Percentiles rank a stretch among this genome's conserved stretches.
These are phyloP conservation scores for Shargacucullia verbasci DNA, from an alignment of 2,888 invertebrate genomes.

Conservation along the genomic window DNA sequence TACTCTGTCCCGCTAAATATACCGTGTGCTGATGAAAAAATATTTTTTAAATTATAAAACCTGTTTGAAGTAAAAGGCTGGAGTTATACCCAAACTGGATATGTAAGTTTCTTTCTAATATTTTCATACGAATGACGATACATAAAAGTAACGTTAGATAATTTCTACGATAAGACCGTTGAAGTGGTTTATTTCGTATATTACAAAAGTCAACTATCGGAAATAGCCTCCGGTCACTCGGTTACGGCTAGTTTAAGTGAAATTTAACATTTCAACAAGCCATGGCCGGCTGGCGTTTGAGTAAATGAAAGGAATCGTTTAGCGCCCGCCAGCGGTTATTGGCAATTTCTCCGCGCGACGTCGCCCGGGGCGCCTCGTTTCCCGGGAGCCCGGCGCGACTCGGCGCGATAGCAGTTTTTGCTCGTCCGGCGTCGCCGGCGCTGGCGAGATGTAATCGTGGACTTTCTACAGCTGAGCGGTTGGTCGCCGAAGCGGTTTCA, in stretches of 20 bases:
- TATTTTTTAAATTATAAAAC: slow-evolving; percentile 22
- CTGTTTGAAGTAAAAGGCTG: slow-evolving; percentile 61
- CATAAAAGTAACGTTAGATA: slow-evolving; percentile 64
- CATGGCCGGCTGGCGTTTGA: slow-evolving; percentile 60
- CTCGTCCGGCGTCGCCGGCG: slow-evolving; percentile 77
- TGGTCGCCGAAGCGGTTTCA: slow-evolving; percentile 82
- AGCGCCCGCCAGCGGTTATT: slow-evolving; percentile 71
- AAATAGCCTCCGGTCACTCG: slow-evolving; percentile 65
- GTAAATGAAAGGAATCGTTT: slow-evolving; percentile 78
- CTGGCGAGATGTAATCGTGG: slow-evolving; percentile 84
- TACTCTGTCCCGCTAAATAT: slow-evolving; percentile 16
- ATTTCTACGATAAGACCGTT: slow-evolving; percentile 61
- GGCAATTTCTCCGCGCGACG: slow-evolving; percentile 75
- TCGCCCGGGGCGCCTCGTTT: slow-evolving; percentile 80
- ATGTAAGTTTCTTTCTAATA: slow-evolving; percentile 64
- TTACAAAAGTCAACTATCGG: slow-evolving; percentile 62
- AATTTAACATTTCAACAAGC: slow-evolving; percentile 69
- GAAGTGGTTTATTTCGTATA: slow-evolving; percentile 63
- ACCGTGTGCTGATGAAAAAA: slow-evolving; percentile 14
- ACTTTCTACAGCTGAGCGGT: slow-evolving; percentile 87
- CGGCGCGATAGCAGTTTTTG: slow-evolving; percentile 83
- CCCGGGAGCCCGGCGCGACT: slow-evolving; percentile 77
- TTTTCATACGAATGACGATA: slow-evolving; percentile 60
- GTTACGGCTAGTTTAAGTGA: slow-evolving; percentile 72
- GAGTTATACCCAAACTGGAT: slow-evolving; percentile 60